Conservation (phyloP, 2,113 vertebrate species). For the Podiceps cristatus region DNA sequence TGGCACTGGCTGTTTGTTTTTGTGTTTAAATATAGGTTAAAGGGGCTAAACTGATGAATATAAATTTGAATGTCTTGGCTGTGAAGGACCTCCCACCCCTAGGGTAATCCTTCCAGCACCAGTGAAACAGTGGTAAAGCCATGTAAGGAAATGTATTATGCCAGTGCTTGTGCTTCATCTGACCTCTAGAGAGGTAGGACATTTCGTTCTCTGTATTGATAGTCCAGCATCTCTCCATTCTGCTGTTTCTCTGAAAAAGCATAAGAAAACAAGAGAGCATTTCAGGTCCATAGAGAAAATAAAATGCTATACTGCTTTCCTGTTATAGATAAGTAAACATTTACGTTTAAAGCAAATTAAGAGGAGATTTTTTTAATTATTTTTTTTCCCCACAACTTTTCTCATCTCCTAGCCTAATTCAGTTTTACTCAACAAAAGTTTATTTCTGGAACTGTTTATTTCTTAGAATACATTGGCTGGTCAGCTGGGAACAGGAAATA, state of each 20-base stretch:
- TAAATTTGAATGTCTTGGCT: background rate
- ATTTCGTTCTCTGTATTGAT: background rate
- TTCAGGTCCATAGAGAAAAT: background rate
- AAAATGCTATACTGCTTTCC: background rate
- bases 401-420: background rate
- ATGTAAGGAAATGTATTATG: background rate
- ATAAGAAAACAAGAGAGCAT: background rate
- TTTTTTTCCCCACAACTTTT: background rate
- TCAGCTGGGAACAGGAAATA: background rate
- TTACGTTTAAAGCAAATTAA: background rate
- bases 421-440: background rate
- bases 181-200: background rate
- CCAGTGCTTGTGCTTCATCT: background rate
- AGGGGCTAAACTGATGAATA: background rate
- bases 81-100: background rate
- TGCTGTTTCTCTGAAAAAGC: background rate
- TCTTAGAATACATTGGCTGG: background rate
- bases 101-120: background rate
- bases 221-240: background rate
- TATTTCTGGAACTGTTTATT: constrained; percentile 10
- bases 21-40: background rate
- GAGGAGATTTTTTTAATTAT: background rate
- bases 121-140: background rate
- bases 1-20: background rate
- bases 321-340: background rate